Base-by-base conservation (phyloP, 2,888 invertebrate genomes). In the Lithophane leautieri region DNA sequence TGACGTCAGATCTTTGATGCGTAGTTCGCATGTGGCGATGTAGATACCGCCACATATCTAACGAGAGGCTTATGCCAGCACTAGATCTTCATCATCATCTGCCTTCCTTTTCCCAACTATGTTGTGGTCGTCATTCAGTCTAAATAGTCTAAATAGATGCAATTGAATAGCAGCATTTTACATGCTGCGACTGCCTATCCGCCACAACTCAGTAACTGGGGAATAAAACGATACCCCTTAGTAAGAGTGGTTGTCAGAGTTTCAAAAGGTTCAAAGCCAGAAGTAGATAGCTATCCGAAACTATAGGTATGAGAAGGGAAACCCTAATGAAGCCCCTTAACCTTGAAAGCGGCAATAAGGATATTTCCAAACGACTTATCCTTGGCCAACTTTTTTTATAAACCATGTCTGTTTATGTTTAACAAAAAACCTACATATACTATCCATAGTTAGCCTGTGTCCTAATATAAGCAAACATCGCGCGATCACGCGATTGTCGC, bases 281-380 rank as follows among this genome's bases (percentile, higher is more conserved):
- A 14, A 42, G 16, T n/a, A 52, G 34, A 25, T 28, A 12, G 4
- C 4, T 9, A 42, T 25, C 19, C 16, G 19, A 47, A 54, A 40
- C 25, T 6, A 34, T 4, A 70, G 12, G 25, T 56, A 44, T 34
- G 22, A 28, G 12, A 66, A 67, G 11, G 8, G n/a, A 34, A 56
- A 84, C 84, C 82, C 50, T 28, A 25, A 42, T 12, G 8, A 60
- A 80, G 85, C 82, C 82, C 34, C 82, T 75, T 69, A 58, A 70
- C 84, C 82, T 84, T 80, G 75, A 69, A 70, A 42, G 3, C 28
- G 61, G 68, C 34, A 63, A 60, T 69, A 25, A 74, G 69, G 71
- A 75, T 71, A 69, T 70, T 44, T 79, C 40, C 22, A 63, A 83
- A 40, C n/a, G 4, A 44, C 34, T 42, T 79, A n/a, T 40, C 67